Evolutionary conservation across 64 coral and sea anemone genomes (phyloP).

Genomic region (Dendronephthya gigantea): DNA sequence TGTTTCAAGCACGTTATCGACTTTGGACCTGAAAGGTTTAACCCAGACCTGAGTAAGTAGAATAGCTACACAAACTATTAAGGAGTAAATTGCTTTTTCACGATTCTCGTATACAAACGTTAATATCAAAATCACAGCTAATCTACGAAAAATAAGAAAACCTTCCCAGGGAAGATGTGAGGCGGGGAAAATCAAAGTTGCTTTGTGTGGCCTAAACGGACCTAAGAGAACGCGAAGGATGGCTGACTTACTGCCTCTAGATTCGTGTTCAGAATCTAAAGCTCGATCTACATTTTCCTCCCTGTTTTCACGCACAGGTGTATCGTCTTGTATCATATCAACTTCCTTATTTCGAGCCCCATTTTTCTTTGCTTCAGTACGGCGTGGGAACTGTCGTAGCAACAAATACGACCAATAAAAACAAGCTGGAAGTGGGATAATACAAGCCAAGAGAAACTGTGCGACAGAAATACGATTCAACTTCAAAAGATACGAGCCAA

Average conservation of each 20-base stretch:
- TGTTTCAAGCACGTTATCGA: neutral
- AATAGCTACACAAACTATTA: neutral
- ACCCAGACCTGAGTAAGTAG: neutral
- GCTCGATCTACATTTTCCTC: no score
- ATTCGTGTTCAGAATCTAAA: neutral
- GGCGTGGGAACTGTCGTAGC: neutral
- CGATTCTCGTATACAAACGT: neutral
- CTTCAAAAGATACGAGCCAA: neutral
- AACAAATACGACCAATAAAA: neutral
- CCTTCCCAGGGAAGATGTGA: neutral
- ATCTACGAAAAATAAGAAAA: neutral
- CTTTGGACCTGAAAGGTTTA: neutral
- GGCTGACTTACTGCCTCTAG: neutral
- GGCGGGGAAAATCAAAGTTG: neutral
- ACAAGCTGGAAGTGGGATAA: neutral
- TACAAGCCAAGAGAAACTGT: neutral
- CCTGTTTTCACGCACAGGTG: neutral
- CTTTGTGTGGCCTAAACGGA: neutral
- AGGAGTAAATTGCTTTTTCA: neutral
- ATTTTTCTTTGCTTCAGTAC: neutral
- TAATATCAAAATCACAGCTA: neutral
- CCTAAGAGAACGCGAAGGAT: neutral
- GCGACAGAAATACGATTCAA: neutral
- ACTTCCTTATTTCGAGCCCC: no score
- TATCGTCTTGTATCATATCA: neutral